A percentile compares a stretch with the other conserved stretches of the same genome.
Conservation (phyloP, 2,888 invertebrate genomes). For the Spatulosminthurus flaviceps region DNA sequence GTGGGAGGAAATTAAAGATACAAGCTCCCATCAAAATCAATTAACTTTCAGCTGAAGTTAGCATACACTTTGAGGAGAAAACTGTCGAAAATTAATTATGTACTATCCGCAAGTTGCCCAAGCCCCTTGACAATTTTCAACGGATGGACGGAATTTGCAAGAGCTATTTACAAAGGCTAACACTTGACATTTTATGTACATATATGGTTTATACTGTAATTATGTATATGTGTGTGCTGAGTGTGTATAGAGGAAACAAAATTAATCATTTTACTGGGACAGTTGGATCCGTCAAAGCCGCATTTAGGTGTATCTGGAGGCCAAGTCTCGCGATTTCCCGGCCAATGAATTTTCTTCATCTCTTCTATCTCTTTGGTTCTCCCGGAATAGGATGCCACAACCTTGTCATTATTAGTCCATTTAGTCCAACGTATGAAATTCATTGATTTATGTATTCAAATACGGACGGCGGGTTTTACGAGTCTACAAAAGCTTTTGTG, state of each 20-base stretch:
- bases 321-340: slow-evolving; percentile 78
- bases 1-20: too few relatives aligned
- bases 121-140: too few relatives aligned
- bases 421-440: slow-evolving; percentile 40
- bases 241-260: background rate
- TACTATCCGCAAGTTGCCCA: too few relatives aligned
- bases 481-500: background rate
- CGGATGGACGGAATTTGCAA: too few relatives aligned
- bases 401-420: slow-evolving; percentile 69
- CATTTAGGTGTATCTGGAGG: slow-evolving; percentile 90
- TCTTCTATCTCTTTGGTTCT: slow-evolving; percentile 79
- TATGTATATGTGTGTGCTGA: too few relatives aligned
- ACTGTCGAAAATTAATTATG: too few relatives aligned
- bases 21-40: too few relatives aligned
- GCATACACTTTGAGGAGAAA: too few relatives aligned
- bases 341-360: slow-evolving; percentile 85
- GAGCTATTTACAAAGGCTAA: too few relatives aligned
- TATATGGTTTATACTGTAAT: too few relatives aligned
- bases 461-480: slow-evolving; percentile 5
- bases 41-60: too few relatives aligned
- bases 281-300: slow-evolving; percentile 90
- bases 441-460: slow-evolving; percentile 31
- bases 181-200: too few relatives aligned
- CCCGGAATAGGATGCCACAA: slow-evolving; percentile 90
- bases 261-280: slow-evolving; percentile 70